These are phyloP conservation scores for Rhinogobius similis DNA, from an alignment of 2,113 vertebrate genomes.

Conservation along the genomic window DNA sequence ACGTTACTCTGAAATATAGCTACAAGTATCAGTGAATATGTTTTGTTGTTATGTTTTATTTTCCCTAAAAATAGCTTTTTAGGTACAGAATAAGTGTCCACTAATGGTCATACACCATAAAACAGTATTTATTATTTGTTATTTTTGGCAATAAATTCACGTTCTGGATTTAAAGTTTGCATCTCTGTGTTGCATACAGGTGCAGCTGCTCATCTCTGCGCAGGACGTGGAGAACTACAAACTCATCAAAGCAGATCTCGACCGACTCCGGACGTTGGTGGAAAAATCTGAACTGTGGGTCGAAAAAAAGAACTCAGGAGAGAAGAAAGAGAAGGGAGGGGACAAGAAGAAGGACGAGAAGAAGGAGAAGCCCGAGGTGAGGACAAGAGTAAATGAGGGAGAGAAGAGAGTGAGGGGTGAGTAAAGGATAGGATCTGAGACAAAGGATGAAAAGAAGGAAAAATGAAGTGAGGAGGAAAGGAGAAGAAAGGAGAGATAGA, in stretches of 20 bases:
- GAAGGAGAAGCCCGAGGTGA: constrained; percentile 76
- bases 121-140: neutral
- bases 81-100: too few species aligned
- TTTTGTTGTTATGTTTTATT: too few species aligned
- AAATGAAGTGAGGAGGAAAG: too few species aligned
- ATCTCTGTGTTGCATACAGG: constrained; percentile 69
- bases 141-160: neutral
- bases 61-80: too few species aligned
- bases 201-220: constrained; percentile 96
- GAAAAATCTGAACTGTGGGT: constrained; percentile 99
- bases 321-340: constrained; percentile 86
- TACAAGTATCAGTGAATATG: too few species aligned
- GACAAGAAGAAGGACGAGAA: constrained; percentile 75
- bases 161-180: neutral
- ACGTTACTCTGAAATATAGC: too few species aligned
- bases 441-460: too few species aligned
- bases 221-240: constrained; percentile 99
- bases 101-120: neutral
- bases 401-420: neutral
- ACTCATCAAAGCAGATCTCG: constrained; percentile 96
- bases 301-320: constrained; percentile 83
- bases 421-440: neutral
- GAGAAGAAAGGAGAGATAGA: too few species aligned
- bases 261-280: constrained; percentile 94
- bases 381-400: constrained; percentile 44